phyloP scores from a whole-genome alignment of 2,113 vertebrate species.

The Terrapene triunguis region DNA sequence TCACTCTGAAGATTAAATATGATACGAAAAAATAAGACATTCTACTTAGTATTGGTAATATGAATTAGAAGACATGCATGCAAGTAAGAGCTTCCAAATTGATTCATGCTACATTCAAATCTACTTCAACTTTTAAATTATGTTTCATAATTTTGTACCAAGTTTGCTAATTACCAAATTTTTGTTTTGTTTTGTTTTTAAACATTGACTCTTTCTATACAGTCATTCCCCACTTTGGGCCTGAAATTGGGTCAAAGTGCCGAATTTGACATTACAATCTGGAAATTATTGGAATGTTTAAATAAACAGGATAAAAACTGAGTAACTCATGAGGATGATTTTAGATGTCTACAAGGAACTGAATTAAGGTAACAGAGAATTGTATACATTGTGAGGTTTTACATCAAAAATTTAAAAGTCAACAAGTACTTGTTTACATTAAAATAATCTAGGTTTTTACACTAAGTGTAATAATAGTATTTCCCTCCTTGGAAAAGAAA shows the following conservation, averaged over 20 bases:
- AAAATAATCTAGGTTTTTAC: not conserved
- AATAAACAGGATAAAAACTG: slow-evolving; percentile 52
- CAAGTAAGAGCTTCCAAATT: not conserved
- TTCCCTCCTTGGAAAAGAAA: not conserved
- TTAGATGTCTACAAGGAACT: not conserved
- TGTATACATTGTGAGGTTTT: not conserved
- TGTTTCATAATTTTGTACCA: not conserved
- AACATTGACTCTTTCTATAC: not conserved
- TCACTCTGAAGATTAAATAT: not conserved
- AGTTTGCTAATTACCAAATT: not conserved
- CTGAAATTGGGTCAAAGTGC: slow-evolving; percentile 30
- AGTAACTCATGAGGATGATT: not conserved
- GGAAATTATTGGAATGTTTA: slow-evolving; percentile 36
- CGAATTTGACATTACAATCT: slow-evolving; percentile 10
- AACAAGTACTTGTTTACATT: not conserved
- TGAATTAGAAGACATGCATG: not conserved
- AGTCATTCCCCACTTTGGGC: not conserved
- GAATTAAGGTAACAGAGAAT: not conserved
- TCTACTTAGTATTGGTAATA: not conserved
- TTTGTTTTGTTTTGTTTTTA: not conserved
- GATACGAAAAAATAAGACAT: not conserved
- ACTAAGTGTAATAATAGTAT: not conserved
- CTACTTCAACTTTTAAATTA: not conserved
- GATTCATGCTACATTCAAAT: not conserved
- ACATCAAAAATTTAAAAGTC: not conserved